Evolutionary conservation across 2,888 invertebrate species (phyloP), one percentile per base, ranked within the genome.

Genomic region (Ichneumoninae sp.): DNA sequence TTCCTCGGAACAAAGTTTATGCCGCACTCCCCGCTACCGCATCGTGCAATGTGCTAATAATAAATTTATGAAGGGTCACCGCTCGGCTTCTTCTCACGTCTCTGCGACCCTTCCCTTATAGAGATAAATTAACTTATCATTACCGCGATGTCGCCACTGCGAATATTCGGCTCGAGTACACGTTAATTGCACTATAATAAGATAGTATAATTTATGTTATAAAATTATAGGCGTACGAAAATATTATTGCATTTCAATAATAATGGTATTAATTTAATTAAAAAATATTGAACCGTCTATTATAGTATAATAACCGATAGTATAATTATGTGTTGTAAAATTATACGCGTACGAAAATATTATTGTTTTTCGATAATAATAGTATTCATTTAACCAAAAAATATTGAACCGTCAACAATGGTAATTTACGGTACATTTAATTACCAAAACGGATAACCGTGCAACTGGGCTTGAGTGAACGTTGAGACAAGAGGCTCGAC

Each of bases 31-130:
- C 19, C 50, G 50, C 33, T 88, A 89, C 88, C 85, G 30, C 85
- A 88, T 88, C 88, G 26, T 87, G 87, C 63, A 74, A 86, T 88
- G 88, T 87, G 88, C 90, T 90, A 90, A 91, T 92, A 91, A 91
- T 90, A 88, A 87, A 87, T 40, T 63, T 3, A 44, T 52, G 79
- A 74, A 66, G 71, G 54, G 74, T 75, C 76, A 71, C 66, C 68
- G 60, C 73, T 78, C 52, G 68, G 44, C 44, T 63, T 74, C 73
- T 60, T 33, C 26, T 68, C 60, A 50, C 65, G 71, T 76, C 50
- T 57, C 74, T 44, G 52, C 63, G 54, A 66, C 60, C 36, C 50
- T 65, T 74, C 77, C 16, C 7, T 13, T n/a, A 10, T 44, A 13
- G 52, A 22, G 26, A 73, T 40, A 36, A 81, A 76, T 22, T 57